Conservation (phyloP, 2,113 vertebrate species). For the Dicerorhinus sumatrensis region DNA sequence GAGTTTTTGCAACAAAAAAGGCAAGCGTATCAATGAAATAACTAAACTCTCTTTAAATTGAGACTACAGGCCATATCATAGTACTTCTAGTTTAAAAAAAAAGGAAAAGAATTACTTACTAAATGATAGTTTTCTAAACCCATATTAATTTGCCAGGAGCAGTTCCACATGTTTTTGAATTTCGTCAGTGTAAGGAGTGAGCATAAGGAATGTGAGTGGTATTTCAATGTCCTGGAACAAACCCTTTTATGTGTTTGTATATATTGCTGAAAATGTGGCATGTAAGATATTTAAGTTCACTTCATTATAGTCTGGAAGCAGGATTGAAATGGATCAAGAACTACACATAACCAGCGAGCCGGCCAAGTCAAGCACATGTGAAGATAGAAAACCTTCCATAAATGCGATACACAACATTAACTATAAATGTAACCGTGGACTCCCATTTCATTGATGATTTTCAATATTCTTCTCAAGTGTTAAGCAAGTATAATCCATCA, state of each 20-base stretch:
- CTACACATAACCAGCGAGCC: not conserved
- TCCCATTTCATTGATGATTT: constrained; percentile 23
- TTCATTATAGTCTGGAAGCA: constrained; percentile 30
- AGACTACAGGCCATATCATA: not conserved
- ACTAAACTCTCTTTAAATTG: not conserved
- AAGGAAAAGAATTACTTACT: not conserved
- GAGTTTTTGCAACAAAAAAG: constrained; percentile 19
- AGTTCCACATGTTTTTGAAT: not conserved
- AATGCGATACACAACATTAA: constrained; percentile 33
- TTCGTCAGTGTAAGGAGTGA: not conserved
- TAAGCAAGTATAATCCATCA: not conserved
- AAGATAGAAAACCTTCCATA: constrained; percentile 49
- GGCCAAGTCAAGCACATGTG: not conserved
- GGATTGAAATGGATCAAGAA: constrained; percentile 55
- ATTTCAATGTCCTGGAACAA: constrained; percentile 47
- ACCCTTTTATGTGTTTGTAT: not conserved
- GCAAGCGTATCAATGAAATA: not conserved
- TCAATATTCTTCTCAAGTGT: constrained; percentile 6
- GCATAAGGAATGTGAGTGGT: not conserved
- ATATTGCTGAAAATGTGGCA: not conserved
- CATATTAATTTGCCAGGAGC: not conserved
- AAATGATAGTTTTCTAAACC: not conserved
- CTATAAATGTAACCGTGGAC: constrained; percentile 8
- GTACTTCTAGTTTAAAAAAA: not conserved
- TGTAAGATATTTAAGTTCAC: constrained; percentile 43